These are phyloP conservation scores for Rhinogobius similis DNA, from an alignment of 2,113 vertebrate species.

Conservation along the genomic window DNA sequence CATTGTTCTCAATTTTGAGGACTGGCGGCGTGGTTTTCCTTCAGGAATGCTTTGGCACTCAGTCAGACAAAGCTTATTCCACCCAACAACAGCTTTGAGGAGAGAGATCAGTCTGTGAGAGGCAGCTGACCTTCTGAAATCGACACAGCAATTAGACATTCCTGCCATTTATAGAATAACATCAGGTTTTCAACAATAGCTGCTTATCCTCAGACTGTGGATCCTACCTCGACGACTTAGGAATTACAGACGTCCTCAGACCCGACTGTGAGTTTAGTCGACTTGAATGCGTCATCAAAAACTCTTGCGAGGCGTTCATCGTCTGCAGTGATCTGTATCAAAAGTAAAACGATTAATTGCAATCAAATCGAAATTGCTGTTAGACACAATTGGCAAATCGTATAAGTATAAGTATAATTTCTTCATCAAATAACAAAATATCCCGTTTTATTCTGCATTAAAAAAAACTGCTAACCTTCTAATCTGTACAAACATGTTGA, in stretches of 20 bases:
- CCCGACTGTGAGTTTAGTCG: not conserved
- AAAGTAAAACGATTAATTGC: too few species aligned
- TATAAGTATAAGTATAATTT: too few species aligned
- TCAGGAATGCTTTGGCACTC: conserved; percentile 42
- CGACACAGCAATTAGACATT: conserved; percentile 54
- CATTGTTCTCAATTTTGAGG: conserved; percentile 30
- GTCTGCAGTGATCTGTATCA: not conserved
- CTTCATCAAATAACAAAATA: too few species aligned
- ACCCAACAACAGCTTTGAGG: conserved; percentile 42
- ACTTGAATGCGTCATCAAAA: not conserved
- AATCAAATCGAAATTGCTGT: too few species aligned
- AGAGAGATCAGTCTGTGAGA: conserved; percentile 21
- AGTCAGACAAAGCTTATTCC: conserved; percentile 47
- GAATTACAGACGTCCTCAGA: too few species aligned
- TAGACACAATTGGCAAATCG: too few species aligned
- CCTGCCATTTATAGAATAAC: conserved; percentile 40
- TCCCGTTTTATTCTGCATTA: too few species aligned
- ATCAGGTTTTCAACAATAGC: conserved; percentile 14
- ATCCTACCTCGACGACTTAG: too few species aligned
- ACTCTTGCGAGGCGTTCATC: not conserved
- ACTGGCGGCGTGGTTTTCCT: conserved; percentile 35
- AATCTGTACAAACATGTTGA: too few species aligned
- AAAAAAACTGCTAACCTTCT: too few species aligned
- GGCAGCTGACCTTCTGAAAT: conserved; percentile 38
- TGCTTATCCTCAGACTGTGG: conserved; percentile 19